Percentiles rank a stretch among this genome's conserved stretches.
phyloP scores from a whole-genome alignment of 2,113 vertebrate genomes.

The Pomatorhinus ruficollis region DNA sequence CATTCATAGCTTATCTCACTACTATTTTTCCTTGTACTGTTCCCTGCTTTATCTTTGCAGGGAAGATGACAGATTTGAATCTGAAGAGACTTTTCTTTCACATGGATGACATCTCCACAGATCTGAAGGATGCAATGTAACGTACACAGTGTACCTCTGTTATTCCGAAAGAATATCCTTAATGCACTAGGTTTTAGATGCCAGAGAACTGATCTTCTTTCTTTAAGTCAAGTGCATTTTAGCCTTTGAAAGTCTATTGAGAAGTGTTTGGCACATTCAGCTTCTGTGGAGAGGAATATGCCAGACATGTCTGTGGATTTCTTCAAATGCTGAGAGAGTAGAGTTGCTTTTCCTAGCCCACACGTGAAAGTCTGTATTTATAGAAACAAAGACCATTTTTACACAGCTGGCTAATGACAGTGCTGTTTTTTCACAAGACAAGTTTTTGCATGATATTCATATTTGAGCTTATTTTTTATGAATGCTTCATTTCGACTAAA shows the following conservation, averaged over 20 bases:
- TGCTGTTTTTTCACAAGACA: neutral
- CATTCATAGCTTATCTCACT: neutral
- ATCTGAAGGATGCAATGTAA: neutral
- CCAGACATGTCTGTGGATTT: neutral
- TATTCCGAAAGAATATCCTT: neutral
- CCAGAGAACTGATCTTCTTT: neutral
- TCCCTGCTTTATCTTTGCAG: neutral
- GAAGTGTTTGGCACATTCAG: neutral
- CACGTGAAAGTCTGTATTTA: conserved; percentile 5
- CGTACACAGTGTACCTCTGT: neutral
- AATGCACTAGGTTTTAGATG: neutral
- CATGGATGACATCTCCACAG: neutral
- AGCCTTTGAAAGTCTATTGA: neutral
- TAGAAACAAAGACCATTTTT: conserved; percentile 6
- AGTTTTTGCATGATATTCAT: neutral
- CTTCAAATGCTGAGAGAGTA: conserved; percentile 18
- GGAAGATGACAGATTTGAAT: neutral
- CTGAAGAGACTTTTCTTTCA: neutral
- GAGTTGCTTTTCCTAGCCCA: neutral
- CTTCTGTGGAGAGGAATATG: neutral
- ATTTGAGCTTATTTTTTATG: neutral
- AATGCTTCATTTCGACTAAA: conserved; percentile 20
- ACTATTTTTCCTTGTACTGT: neutral
- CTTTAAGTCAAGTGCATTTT: neutral
- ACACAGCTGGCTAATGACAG: conserved; percentile 42